Base-by-base conservation (phyloP, 2,113 vertebrate genomes). In the Platichthys stellatus region DNA sequence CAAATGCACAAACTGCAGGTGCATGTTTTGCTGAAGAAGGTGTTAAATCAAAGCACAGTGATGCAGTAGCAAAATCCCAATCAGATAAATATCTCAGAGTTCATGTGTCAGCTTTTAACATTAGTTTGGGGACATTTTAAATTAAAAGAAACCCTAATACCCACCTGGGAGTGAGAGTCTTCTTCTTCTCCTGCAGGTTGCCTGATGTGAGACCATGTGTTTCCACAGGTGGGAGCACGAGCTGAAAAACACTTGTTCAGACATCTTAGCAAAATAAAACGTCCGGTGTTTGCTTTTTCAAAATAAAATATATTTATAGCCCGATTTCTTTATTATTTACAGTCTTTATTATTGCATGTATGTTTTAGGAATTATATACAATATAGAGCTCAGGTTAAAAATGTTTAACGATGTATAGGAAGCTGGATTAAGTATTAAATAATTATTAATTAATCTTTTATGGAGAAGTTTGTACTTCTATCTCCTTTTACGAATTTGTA, bases 91-190 rank as follows among this genome's bases (percentile, higher is more conserved):
- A 56, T 1, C 15, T 24, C 45, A 5, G 12, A 51, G 14, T 2
- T 2, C 2, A 54, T 54, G 40, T 31, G 6, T 13, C 20, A 56
- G 5, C 7, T 20, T 24, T 17, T 11, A 59, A 12, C 54, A 3
- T 21, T 54, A n/a, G 2, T 12, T 35, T 11, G 1, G 12, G 20
- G 1, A 54, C 5, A 26, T 10, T 17, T 26, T 11, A 4, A 58
- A 66, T 5, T 1, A 14, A 11, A 76, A 60, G 69, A 14, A 31
- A 31, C 31, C 13, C 23, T 45, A 3, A 24, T 24, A 66, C 35
- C 4, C 49, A 90, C 92, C 86, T 89, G 79, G 40, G 71, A 70
- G 28, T 56, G 70, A 62, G 43, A 43, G 69, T 17, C 70, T 86
- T 77, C 81, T 73, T 70, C 69, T 58, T 31, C 31, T 31, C 31